These are phyloP conservation scores for Valencia hispanica DNA, from an alignment of 2,797 vertebrate species.

Conservation along the genomic window DNA sequence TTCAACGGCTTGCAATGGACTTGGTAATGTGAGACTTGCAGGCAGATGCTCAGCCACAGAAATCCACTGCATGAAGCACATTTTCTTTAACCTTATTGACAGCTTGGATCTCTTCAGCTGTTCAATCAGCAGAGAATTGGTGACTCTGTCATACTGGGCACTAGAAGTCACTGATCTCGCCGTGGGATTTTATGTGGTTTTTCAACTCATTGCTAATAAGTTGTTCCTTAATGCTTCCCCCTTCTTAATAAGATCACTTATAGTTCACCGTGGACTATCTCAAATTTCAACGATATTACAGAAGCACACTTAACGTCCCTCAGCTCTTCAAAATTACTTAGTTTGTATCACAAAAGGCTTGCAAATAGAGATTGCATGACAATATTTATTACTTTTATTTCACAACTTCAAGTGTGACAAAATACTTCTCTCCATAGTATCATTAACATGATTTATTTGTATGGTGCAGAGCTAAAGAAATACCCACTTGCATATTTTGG, in stretches of 20 bases:
- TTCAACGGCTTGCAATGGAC: too few relatives aligned
- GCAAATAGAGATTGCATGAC: background rate
- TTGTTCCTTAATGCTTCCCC: too few relatives aligned
- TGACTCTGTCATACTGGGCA: too few relatives aligned
- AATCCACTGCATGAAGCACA: too few relatives aligned
- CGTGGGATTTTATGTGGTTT: too few relatives aligned
- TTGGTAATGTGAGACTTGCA: too few relatives aligned
- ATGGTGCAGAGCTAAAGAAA: background rate
- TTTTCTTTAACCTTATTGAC: too few relatives aligned
- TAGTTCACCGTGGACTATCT: background rate
- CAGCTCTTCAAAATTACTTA: background rate
- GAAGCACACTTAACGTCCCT: background rate
- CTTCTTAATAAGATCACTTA: background rate
- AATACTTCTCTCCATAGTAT: background rate
- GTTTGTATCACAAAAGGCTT: background rate
- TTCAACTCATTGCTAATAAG: too few relatives aligned
- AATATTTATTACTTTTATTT: background rate
- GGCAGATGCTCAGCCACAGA: too few relatives aligned
- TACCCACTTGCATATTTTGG: slow-evolving; percentile 92
- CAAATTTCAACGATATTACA: background rate
- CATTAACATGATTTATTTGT: background rate
- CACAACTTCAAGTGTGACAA: background rate
- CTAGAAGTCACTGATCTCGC: too few relatives aligned
- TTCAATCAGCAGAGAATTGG: too few relatives aligned
- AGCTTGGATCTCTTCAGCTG: too few relatives aligned